phyloP scores from a whole-genome alignment of 2,888 invertebrate genomes.

The Anthophora plumipes region DNA sequence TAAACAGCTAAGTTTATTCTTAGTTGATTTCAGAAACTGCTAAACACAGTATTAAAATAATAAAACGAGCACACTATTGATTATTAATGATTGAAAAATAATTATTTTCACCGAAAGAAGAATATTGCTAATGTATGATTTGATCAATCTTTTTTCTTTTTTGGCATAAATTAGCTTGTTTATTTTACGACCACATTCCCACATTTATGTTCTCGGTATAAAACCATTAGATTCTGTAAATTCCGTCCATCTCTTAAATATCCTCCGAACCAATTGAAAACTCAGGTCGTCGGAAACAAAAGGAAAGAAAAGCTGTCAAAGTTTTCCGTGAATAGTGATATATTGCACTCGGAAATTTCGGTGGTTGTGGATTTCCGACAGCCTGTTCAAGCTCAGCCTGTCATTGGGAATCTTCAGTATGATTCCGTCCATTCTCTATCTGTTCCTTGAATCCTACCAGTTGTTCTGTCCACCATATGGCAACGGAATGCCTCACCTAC shows the following conservation, averaged over 20 bases:
- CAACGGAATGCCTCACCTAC: slow-evolving; percentile 42
- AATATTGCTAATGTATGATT: too few relatives aligned
- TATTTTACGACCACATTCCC: too few relatives aligned
- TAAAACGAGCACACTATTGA: too few relatives aligned
- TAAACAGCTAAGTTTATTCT: too few relatives aligned
- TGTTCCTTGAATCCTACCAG: slow-evolving; percentile 36
- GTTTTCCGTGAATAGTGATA: not conserved
- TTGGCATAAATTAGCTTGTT: too few relatives aligned
- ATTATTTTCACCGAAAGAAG: too few relatives aligned
- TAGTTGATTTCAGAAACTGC: too few relatives aligned
- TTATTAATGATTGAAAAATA: too few relatives aligned
- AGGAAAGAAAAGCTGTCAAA: slow-evolving; percentile 1
- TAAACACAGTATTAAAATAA: too few relatives aligned
- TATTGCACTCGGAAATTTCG: not conserved
- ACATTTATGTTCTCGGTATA: too few relatives aligned
- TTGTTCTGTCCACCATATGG: slow-evolving; percentile 69
- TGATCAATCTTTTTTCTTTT: too few relatives aligned
- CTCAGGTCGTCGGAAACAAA: not conserved
- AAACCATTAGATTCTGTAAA: too few relatives aligned
- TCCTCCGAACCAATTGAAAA: not conserved
- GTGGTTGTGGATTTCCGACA: not conserved
- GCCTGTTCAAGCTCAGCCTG: not conserved
- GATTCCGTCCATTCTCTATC: slow-evolving; percentile 14
- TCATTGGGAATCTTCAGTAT: slow-evolving; percentile 12
- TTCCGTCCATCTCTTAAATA: not conserved